Percentiles rank a stretch among this genome's conserved stretches.
These are phyloP conservation scores for Macaria liturata DNA, from an alignment of 2,888 invertebrate species.

Conservation along the genomic window DNA sequence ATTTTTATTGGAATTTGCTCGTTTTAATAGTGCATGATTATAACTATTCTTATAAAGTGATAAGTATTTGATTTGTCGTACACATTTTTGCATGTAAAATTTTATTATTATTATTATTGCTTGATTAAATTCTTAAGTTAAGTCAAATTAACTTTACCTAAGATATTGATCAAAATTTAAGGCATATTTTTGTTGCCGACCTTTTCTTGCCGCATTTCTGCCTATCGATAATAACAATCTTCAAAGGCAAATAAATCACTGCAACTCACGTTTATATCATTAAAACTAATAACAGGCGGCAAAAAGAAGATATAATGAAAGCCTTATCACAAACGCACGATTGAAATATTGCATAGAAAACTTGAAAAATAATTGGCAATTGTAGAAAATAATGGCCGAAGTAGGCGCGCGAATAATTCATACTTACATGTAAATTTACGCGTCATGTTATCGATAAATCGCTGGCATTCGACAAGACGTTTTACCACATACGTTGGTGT, in stretches of 20 bases:
- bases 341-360: slow-evolving; percentile 6
- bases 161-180: no score
- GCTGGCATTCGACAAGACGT: slow-evolving; percentile 15
- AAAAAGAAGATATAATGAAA: slow-evolving; percentile 7
- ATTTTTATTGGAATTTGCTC: no score
- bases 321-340: slow-evolving; percentile 2
- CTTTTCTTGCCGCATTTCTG: no score
- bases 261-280: slow-evolving; percentile 6
- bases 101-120: no score
- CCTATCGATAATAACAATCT: slow-evolving; percentile 4
- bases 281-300: slow-evolving; percentile 4
- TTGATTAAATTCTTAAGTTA: no score
- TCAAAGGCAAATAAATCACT: slow-evolving; percentile 4
- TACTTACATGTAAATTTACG: slow-evolving; percentile 15
- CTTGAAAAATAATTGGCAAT: slow-evolving; percentile 14
- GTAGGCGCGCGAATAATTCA: slow-evolving; percentile 14
- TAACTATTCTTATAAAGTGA: no score
- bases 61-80: no score
- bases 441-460: slow-evolving; percentile 18
- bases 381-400: slow-evolving; percentile 12
- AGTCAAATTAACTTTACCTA: no score
- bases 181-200: no score
- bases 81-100: no score
- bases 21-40: no score
- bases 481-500: slow-evolving; percentile 23